A percentile compares a stretch with the other conserved stretches of the same genome.
phyloP scores from a whole-genome alignment of 2,113 vertebrate genomes.

The Entomyzon cyanotis region DNA sequence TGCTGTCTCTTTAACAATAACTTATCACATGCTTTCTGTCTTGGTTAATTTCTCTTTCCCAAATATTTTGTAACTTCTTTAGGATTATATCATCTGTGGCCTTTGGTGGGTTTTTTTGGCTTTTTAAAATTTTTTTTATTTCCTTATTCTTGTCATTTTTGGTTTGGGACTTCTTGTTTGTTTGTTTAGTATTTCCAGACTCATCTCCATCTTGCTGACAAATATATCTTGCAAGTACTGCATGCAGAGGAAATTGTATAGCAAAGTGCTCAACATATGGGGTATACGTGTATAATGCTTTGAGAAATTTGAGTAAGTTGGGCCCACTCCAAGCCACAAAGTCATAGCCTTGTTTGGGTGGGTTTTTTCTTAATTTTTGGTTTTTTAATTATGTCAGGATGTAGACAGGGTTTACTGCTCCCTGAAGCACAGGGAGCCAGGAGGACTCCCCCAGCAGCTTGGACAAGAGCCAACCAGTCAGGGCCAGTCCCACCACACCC shows the following conservation, averaged over 20 bases:
- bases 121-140: not conserved
- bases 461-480: not conserved
- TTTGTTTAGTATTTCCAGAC: not conserved
- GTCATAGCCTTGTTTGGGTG: not conserved
- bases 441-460: fast-evolving
- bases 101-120: too few relatives aligned
- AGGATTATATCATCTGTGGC: not conserved
- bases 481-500: not conserved
- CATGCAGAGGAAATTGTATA: not conserved
- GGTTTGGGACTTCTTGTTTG: not conserved
- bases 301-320: not conserved
- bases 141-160: not conserved
- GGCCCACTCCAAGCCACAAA: not conserved
- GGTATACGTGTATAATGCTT: fast-evolving
- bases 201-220: not conserved
- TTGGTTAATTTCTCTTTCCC: not conserved
- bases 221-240: not conserved
- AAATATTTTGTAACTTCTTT: not conserved
- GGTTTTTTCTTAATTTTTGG: fast-evolving
- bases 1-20: not conserved
- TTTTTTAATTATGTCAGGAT: not conserved
- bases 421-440: not conserved
- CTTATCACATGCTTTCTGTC: not conserved
- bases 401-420: not conserved
- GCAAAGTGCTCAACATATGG: not conserved